Evolutionary conservation across 2,113 vertebrate genomes (phyloP), one percentile per base, ranked within the genome.

Genomic region (Glaucomys volans): DNA sequence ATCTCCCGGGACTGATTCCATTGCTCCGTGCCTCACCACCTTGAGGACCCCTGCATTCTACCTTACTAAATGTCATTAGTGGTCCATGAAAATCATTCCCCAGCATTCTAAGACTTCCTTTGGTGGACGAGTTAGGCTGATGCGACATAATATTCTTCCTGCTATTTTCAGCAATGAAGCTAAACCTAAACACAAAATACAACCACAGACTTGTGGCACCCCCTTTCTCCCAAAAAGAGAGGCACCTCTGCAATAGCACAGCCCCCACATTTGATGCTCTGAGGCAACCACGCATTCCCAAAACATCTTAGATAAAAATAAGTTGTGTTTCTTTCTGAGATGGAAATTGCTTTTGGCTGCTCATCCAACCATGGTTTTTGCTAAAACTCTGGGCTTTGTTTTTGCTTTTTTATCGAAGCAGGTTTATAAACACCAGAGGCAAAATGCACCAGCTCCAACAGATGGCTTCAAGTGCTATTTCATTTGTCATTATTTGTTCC

Each of bases 401-500:
- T 96, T 96, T 75, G 71, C 79, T 94, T 96, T 79, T 89, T 44
- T 1, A 50, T 80, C 32, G 79, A 75, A 75, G 93, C 83, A 57
- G 90, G 77, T 97, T 96, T 95, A 93, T 87, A 96, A 95, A 96
- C 95, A 93, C 40, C 85, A 86, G 74, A 90, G 95, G 92, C 92
- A 86, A 90, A 94, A 86, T 5, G 85, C 80, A 92, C n/a, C 80
- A 30, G 71, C 80, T 95, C 0, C 5, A 96, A 81, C 95, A 96
- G 93, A 96, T 87, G 89, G 85, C 62, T 87, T 28, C 3, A 81
- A 64, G 89, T 17, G 75, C 90, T 87, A 30, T 59, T 88, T 93
- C 90, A 62, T 80, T 90, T 79, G 76, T 87, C 90, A 69, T 88
- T 71, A 50, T 67, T 89, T 37, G 94, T 91, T 83, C 4, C 0